phyloP scores from a whole-genome alignment of 2,797 vertebrate genomes.

The Nasua narica region DNA sequence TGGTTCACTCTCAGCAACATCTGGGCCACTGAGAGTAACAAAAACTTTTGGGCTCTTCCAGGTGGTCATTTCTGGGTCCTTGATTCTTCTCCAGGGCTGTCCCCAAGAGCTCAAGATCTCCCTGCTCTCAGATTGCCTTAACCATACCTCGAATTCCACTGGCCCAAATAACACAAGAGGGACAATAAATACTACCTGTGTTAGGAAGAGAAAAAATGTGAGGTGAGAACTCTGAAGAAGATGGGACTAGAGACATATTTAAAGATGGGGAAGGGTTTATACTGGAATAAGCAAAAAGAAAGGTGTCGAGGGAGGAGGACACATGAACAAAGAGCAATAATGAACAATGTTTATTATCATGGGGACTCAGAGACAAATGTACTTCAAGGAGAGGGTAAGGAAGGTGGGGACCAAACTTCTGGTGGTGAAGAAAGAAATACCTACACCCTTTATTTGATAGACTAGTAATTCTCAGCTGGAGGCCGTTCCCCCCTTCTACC shows the following conservation, averaged over 20 bases:
- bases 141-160: not conserved
- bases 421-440: not conserved
- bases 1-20: not conserved
- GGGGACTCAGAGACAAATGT: not conserved
- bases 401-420: not conserved
- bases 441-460: not conserved
- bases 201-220: not conserved
- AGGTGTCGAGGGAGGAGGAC: not conserved
- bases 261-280: not conserved
- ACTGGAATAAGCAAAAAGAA: not conserved
- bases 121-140: not conserved
- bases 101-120: not conserved
- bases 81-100: not conserved
- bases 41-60: not conserved
- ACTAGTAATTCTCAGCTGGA: not conserved
- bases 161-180: not conserved
- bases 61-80: not conserved
- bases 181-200: not conserved
- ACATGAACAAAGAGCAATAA: not conserved
- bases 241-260: not conserved
- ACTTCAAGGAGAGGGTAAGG: not conserved
- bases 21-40: not conserved
- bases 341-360: not conserved
- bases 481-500: not conserved
- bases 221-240: not conserved